Evolutionary conservation across 2,797 vertebrate genomes (phyloP), one percentile per base, ranked within the genome.

Genomic region (Acanthurus lineatus): DNA sequence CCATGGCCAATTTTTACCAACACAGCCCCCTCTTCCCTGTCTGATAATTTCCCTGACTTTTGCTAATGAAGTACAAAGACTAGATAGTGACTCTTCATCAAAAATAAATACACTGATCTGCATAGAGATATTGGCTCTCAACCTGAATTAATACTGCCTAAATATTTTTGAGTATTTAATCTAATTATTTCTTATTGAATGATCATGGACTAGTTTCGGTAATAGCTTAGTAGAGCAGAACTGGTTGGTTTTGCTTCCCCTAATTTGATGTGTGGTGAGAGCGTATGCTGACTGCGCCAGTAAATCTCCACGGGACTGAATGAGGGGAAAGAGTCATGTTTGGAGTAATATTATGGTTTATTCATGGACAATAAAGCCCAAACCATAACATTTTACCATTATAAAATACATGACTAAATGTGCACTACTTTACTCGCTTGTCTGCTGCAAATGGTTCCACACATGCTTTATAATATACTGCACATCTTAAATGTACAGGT

Each of bases 101-200:
- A 38, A 65, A 53, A 62, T 54, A 51, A 6, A 38, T 11, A 44
- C 53, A 3, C 11, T 19, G 45, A 76, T 73, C 11, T 56, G 6
- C 94, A 96, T 91, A 95, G 92, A 96, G 93, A 96, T 95, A 95
- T 95, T 94, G 95, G 93, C 93, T 94, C 94, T 96, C 94, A 95
- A 91, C 92, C 95, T 95, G 94, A 96, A 96, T 94, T 96, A 96
- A 96, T n/a, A n/a, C n/a, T n/a, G n/a, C 92, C 94, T 92, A 94
- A 95, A 95, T 96, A 94, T 96, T 96, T 97, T 96, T 84, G 92
- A 94, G 95, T 96, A 95, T 96, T 97, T 96, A 96, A 97, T 97
- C 95, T 93, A 94, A 96, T 96, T 96, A 96, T 96, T 96, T 96
- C 95, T 96, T 95, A 95, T 93, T 96, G 94, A 96, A 79, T 85